Percentiles rank a stretch among this genome's conserved stretches.
Evolutionary conservation across 2,113 vertebrate genomes (phyloP).

Genomic region (Rafetus swinhoei): DNA sequence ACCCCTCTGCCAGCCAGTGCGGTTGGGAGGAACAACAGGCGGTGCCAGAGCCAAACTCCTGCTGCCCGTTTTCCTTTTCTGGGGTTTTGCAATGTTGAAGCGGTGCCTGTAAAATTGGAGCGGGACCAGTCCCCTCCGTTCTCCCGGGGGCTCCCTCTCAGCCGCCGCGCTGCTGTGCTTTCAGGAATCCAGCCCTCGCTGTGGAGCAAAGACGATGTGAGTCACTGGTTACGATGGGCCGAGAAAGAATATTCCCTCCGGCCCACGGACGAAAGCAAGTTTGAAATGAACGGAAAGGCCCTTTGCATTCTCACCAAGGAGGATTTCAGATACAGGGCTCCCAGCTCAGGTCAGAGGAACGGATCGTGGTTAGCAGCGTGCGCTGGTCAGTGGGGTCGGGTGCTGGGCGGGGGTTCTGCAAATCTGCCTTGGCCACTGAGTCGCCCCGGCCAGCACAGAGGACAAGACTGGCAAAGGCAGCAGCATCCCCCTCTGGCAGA

Average conservation of each 20-base stretch:
- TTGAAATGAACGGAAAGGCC: slow-evolving; percentile 93
- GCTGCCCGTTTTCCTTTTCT: not conserved
- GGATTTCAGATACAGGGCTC: slow-evolving; percentile 91
- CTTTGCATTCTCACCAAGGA: slow-evolving; percentile 94
- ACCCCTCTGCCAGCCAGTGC: not conserved
- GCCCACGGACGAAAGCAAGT: slow-evolving; percentile 72
- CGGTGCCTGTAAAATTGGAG: not conserved
- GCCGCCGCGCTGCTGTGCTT: not conserved
- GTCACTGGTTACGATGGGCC: slow-evolving; percentile 93
- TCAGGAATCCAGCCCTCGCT: slow-evolving; percentile 91
- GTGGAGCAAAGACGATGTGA: slow-evolving; percentile 93
- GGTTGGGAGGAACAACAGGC: not conserved
- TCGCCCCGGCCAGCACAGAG: not conserved
- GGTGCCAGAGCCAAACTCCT: not conserved
- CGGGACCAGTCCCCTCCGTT: not conserved
- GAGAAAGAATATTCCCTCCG: slow-evolving; percentile 88
- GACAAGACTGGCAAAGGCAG: not conserved
- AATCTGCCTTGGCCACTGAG: not conserved
- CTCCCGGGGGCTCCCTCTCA: not conserved
- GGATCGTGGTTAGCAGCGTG: not conserved
- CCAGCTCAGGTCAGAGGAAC: slow-evolving; percentile 85
- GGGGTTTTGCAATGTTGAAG: not conserved
- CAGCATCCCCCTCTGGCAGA: not conserved
- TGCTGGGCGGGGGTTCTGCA: not conserved
- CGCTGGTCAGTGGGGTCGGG: not conserved